Evolutionary conservation across 2,888 invertebrate species (phyloP).

Genomic region (Callyntrura sp.): DNA sequence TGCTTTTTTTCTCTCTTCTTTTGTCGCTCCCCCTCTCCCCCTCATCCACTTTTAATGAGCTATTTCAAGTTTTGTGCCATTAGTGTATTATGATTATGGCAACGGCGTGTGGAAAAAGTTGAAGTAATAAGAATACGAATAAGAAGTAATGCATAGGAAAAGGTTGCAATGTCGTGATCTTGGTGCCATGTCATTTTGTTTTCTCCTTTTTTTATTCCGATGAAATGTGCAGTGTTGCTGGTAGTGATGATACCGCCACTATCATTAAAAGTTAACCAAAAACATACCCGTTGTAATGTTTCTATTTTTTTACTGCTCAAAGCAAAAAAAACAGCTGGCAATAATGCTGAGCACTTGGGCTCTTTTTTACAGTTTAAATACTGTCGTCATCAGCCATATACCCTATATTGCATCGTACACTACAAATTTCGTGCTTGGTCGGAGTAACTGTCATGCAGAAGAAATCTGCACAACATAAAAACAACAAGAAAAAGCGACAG

Average conservation of each 20-base stretch:
- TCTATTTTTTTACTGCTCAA: slow-evolving; percentile 8
- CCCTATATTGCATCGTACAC: too few species aligned
- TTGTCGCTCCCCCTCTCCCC: neutral
- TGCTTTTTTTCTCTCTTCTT: neutral
- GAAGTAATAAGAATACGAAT: too few species aligned
- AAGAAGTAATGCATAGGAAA: slow-evolving; percentile 22
- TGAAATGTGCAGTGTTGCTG: slow-evolving; percentile 23
- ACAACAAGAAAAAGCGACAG: neutral
- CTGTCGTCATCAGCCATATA: neutral
- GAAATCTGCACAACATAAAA: slow-evolving; percentile 7
- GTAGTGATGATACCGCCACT: slow-evolving; percentile 1
- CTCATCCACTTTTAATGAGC: slow-evolving; percentile 69
- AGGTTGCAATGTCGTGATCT: neutral
- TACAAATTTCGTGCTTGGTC: neutral
- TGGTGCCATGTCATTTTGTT: slow-evolving; percentile 17
- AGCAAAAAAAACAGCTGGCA: neutral
- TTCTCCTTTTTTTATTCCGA: slow-evolving; percentile 14
- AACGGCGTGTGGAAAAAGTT: neutral
- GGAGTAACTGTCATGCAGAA: slow-evolving; percentile 3
- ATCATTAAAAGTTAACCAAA: slow-evolving; percentile 29
- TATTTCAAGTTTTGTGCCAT: slow-evolving; percentile 45
- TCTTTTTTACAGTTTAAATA: neutral
- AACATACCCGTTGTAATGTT: slow-evolving; percentile 5
- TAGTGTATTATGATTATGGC: slow-evolving; percentile 6
- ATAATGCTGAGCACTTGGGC: neutral